Conservation (phyloP, 1,140 invertebrate species). For the Drosophila equinoxialis region DNA sequence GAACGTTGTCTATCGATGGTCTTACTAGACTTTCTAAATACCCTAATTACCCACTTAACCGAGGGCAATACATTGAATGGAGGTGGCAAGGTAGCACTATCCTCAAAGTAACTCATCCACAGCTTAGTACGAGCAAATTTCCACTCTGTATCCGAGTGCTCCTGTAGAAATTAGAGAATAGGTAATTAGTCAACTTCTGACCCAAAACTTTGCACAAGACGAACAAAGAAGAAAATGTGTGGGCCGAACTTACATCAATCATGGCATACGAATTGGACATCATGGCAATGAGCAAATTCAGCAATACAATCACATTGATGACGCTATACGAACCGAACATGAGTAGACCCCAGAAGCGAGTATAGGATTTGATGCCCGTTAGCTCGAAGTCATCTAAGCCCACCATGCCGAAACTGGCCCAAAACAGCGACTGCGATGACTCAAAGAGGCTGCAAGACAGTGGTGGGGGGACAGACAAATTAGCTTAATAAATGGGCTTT, state of each 20-base stretch:
- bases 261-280: constrained; percentile 95
- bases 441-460: constrained; percentile 90
- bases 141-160: constrained; percentile 94
- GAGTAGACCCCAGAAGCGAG: constrained; percentile 90
- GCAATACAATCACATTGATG: constrained; percentile 92
- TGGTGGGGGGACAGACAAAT: constrained; percentile 40
- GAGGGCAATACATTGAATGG: constrained; percentile 94
- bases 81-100: constrained; percentile 91
- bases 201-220: too few relatives aligned
- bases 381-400: constrained; percentile 92
- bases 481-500: constrained; percentile 40
- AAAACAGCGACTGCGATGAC: constrained; percentile 94
- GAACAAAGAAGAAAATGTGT: not conserved
- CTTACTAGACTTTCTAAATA: constrained; percentile 81
- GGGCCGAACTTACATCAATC: constrained; percentile 85
- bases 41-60: constrained; percentile 86
- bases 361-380: constrained; percentile 90
- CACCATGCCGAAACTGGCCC: constrained; percentile 94
- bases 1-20: constrained; percentile 72
- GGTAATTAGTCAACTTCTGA: constrained; percentile 4
- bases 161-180: constrained; percentile 83
- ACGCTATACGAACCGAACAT: constrained; percentile 93
- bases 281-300: constrained; percentile 95
- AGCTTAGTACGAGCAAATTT: constrained; percentile 94
- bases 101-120: constrained; percentile 96